Base-by-base conservation (phyloP, 2,888 invertebrate genomes). In the Anaspis maculata region DNA sequence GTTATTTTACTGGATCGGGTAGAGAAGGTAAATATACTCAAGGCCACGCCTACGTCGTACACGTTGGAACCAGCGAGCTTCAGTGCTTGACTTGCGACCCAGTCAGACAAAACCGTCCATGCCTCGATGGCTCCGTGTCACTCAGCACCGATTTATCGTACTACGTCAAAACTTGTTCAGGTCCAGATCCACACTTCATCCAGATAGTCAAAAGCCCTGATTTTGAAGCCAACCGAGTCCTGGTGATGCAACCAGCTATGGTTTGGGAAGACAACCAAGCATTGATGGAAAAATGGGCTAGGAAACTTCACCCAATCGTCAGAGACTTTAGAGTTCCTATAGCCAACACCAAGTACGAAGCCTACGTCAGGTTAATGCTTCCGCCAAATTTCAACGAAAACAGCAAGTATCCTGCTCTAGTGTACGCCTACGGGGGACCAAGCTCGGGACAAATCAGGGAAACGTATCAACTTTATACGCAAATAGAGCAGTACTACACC, bases 401-500 rank as follows among this genome's bases (percentile, higher is more conserved):
- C 3, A 46, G 48, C 7, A 72, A 70, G 39, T 85, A 85, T 59
- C 83, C 87, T 0, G 69, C 86, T 71, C 67, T 87, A 9, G 76
- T 87, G 14, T 68, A 78, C 45, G 83, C 86, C 52, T 63, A 94
- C 59, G 85, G 77, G 1, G 94, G 92, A 0, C 94, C 94, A 0
- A 81, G 83, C 30, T 80, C 83, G 0, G 79, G 81, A 41, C 73
- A 77, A 43, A 83, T 90, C 1, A 76, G 70, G n/a, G 83, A 87
- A 39, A 61, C 59, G 4, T 88, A 79, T 38, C 62, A 58, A 71
- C 58, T 73, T 70, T 79, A 74, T 31, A 58, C 73, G 70, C 79
- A 74, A 31, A 72, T 74, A 51, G 71, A 74, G 44, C 72, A 77
- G 13, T 91, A 88, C 60, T 68, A 91, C 53, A 69, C 79, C 1